These are phyloP conservation scores for Heliothis peltigera DNA, from an alignment of 2,888 invertebrate species.

Conservation along the genomic window DNA sequence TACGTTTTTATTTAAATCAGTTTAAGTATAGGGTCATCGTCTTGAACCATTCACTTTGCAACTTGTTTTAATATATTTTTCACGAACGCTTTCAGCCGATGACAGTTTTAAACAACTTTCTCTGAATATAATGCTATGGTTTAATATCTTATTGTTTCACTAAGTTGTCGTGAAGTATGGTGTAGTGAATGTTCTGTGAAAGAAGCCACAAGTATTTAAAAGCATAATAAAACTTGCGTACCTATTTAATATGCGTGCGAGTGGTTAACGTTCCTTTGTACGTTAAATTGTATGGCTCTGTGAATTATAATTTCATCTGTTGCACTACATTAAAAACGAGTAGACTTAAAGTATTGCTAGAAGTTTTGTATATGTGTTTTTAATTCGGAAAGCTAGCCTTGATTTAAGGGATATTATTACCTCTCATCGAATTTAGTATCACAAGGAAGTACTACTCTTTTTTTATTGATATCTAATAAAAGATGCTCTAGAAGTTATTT, in stretches of 20 bases:
- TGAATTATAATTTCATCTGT: neutral
- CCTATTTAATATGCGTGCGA: neutral
- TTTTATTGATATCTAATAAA: too few species aligned
- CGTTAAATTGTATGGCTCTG: neutral
- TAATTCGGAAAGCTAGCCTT: neutral
- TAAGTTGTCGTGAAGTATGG: conserved; percentile 28
- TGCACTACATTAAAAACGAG: neutral
- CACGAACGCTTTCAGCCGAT: conserved; percentile 57
- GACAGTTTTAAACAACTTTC: conserved; percentile 64
- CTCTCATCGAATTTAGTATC: too few species aligned
- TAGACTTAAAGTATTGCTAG: neutral
- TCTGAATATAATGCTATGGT: conserved; percentile 46
- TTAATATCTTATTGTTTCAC: conserved; percentile 53
- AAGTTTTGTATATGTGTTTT: neutral
- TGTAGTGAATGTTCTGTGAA: conserved; percentile 1
- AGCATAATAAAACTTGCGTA: conserved; percentile 16
- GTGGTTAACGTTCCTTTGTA: neutral
- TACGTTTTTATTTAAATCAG: conserved; percentile 31
- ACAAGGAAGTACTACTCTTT: too few species aligned
- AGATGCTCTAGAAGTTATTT: too few species aligned
- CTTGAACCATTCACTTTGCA: conserved; percentile 43
- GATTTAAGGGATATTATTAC: too few species aligned
- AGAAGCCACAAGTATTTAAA: conserved; percentile 8
- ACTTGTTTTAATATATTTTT: conserved; percentile 51
- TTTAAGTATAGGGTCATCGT: conserved; percentile 18